A percentile compares a stretch with the other conserved stretches of the same genome.
These are phyloP conservation scores for Archips crataeganus DNA, from an alignment of 2,888 invertebrate species.

Conservation along the genomic window DNA sequence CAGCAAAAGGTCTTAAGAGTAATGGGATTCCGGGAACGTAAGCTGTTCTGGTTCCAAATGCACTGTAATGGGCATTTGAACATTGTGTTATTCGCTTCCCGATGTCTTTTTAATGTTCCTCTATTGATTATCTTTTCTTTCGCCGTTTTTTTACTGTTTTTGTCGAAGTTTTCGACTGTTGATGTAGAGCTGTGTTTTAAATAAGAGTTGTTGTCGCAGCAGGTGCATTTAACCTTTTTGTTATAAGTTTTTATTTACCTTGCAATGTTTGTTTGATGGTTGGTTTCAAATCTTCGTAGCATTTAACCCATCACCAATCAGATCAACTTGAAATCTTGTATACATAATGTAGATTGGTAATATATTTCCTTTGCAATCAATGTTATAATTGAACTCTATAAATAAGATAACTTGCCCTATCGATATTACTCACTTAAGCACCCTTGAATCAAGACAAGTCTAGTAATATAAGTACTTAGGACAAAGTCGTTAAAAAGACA, in stretches of 20 bases:
- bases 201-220: background rate
- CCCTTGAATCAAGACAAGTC: too few species aligned
- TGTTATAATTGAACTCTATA: too few species aligned
- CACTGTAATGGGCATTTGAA: constrained; percentile 68
- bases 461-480: background rate
- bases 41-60: constrained; percentile 46
- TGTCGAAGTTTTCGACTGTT: constrained; percentile 7
- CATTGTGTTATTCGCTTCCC: constrained; percentile 72
- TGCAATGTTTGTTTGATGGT: too few species aligned
- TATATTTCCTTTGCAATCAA: too few species aligned
- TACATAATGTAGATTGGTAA: too few species aligned
- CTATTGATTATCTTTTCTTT: constrained; percentile 55
- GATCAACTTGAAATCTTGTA: background rate
- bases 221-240: background rate
- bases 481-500: background rate
- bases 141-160: constrained; percentile 49
- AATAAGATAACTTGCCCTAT: too few species aligned
- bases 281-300: too few species aligned
- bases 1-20: constrained; percentile 19
- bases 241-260: background rate
- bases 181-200: constrained; percentile 19
- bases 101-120: constrained; percentile 75
- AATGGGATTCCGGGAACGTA: background rate
- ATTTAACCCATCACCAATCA: too few species aligned
- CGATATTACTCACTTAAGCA: too few species aligned